These are phyloP conservation scores for Alosa alosa DNA, from an alignment of 2,113 vertebrate species.

Conservation along the genomic window DNA sequence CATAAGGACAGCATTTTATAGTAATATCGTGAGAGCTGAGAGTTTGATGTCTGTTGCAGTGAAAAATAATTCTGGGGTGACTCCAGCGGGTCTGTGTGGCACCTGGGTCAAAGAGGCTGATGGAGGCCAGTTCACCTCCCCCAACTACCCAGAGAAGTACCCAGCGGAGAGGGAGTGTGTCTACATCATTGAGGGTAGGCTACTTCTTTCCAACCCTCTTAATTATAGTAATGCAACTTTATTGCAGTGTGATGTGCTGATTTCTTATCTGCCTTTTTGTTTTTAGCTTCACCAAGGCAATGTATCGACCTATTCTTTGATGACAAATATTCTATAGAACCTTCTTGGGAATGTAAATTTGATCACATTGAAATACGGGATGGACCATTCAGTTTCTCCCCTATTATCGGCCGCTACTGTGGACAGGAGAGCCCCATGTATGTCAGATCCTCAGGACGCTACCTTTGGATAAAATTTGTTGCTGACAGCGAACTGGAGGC, in stretches of 20 bases:
- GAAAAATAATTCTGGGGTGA: constrained; percentile 86
- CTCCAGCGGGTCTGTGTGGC: constrained; percentile 87
- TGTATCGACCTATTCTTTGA: constrained; percentile 97
- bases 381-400: constrained; percentile 97
- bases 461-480: constrained; percentile 99
- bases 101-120: constrained; percentile 91
- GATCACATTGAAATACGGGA: constrained; percentile 98
- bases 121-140: constrained; percentile 95
- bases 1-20: too few relatives aligned
- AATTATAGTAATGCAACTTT: not conserved
- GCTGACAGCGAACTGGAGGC: constrained; percentile 96
- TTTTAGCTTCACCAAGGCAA: constrained; percentile 90
- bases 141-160: constrained; percentile 98
- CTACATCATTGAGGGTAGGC: constrained; percentile 98
- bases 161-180: constrained; percentile 94
- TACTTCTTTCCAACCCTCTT: constrained; percentile 55
- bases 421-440: constrained; percentile 93
- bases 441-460: constrained; percentile 96
- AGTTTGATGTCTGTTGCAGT: constrained; percentile 65
- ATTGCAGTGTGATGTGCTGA: not conserved
- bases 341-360: constrained; percentile 99
- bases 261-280: constrained; percentile 38
- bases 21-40: not conserved
- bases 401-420: constrained; percentile 95
- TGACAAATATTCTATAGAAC: constrained; percentile 96